phyloP scores from a whole-genome alignment of 2,888 invertebrate genomes.

The Reticulitermes lucifugus region DNA sequence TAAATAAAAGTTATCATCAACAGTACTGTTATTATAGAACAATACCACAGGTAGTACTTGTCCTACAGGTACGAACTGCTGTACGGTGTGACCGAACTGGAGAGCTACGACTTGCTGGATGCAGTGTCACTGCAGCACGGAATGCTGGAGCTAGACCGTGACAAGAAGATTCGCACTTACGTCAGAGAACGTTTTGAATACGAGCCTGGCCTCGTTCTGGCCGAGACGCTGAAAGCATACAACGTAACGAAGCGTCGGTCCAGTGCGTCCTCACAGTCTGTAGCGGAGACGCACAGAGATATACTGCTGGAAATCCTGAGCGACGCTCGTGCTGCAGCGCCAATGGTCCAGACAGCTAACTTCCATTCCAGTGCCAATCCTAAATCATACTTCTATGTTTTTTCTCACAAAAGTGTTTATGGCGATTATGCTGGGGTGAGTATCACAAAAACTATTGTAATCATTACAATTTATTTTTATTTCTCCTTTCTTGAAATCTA shows the following conservation, averaged over 20 bases:
- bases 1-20: too few relatives aligned
- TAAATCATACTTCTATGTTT: slow-evolving; percentile 89
- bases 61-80: slow-evolving; percentile 81
- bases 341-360: slow-evolving; percentile 79
- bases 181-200: slow-evolving; percentile 78
- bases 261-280: slow-evolving; percentile 61
- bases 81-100: slow-evolving; percentile 86
- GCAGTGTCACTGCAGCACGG: slow-evolving; percentile 79
- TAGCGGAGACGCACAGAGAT: slow-evolving; percentile 75
- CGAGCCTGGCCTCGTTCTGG: slow-evolving; percentile 76
- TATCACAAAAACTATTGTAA: slow-evolving; percentile 53
- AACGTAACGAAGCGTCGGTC: slow-evolving; percentile 50
- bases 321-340: slow-evolving; percentile 88
- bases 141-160: slow-evolving; percentile 77
- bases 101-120: slow-evolving; percentile 82
- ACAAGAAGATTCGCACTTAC: slow-evolving; percentile 36
- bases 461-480: too few relatives aligned
- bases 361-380: slow-evolving; percentile 81
- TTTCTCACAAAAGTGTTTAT: slow-evolving; percentile 84
- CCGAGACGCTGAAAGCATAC: slow-evolving; percentile 74
- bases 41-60: neutral
- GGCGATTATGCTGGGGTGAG: slow-evolving; percentile 83
- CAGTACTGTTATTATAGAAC: too few relatives aligned
- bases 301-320: slow-evolving; percentile 88
- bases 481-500: too few relatives aligned